Base-by-base conservation (phyloP, 2,888 invertebrate genomes). In the Arge pagana region DNA sequence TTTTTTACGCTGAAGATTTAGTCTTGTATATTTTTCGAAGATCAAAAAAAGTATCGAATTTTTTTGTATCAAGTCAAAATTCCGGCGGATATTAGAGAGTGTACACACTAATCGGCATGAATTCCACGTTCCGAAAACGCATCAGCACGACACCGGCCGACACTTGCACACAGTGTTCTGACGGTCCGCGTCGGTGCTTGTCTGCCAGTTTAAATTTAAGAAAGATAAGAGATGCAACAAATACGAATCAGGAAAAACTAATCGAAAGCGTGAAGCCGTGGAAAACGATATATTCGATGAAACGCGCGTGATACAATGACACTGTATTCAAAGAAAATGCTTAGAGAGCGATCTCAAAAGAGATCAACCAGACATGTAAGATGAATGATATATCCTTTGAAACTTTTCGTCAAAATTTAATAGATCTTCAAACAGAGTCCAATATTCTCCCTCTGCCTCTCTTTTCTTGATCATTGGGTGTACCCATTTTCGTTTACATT, bases 331-430 rank as follows among this genome's bases (percentile, higher is more conserved):
- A 37, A 23, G 37, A 37, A 37, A 3, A 21, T 21, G 37, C 37
- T 37, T 37, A 23, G 37, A 37, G 15, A 37, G 37, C 19, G 10
- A 37, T 37, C 13, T 19, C 21, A 21, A 37, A 21, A n/a, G 23
- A n/a, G 15, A 37, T 37, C 10, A 19, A 21, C 6, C 37, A 37
- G 48, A 42, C 21, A 16, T 35, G 18, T 35, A 13, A n/a, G 19
- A 21, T 37, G 19, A 43, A 41, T 35, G 62, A 40, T 7, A 36
- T 10, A 4, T 16, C 40, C 48, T 52, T 43, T 16, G 15, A 28
- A 39, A 35, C n/a, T n/a, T n/a, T n/a, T n/a, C n/a, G n/a, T n/a
- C n/a, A n/a, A n/a, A n/a, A n/a, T n/a, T n/a, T n/a, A n/a, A n/a
- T n/a, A n/a, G n/a, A n/a, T n/a, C n/a, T n/a, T n/a, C n/a, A n/a